Conservation (phyloP, 2,888 invertebrate species). For the Eupithecia centaureata region DNA sequence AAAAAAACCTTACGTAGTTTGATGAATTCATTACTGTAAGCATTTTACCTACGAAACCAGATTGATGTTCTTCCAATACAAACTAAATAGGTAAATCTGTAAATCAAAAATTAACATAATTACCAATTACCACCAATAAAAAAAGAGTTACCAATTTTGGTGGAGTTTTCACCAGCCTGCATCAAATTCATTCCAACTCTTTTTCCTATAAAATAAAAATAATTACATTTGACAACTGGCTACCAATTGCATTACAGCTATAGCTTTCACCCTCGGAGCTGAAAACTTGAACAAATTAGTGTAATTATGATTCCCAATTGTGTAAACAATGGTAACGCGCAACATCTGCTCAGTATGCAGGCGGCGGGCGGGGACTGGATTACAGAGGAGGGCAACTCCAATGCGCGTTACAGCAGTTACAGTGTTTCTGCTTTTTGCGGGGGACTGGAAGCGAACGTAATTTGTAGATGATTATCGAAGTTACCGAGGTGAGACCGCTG, state of each 20-base stretch:
- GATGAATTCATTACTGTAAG: no score
- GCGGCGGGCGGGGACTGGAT: slow-evolving; percentile 69
- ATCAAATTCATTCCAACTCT: background rate
- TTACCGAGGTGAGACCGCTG: no score
- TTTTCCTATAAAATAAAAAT: background rate
- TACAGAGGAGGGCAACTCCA: slow-evolving; percentile 74
- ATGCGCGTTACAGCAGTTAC: slow-evolving; percentile 73
- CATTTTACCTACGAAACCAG: no score
- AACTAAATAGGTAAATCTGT: no score
- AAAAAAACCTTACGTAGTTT: no score
- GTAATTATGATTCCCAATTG: slow-evolving; percentile 68
- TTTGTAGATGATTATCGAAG: background rate
- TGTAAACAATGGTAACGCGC: slow-evolving; percentile 72
- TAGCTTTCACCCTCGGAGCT: slow-evolving; percentile 24
- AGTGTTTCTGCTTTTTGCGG: slow-evolving; percentile 67
- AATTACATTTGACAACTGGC: background rate
- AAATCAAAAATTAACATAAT: no score
- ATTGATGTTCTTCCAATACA: no score
- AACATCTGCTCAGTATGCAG: slow-evolving; percentile 76
- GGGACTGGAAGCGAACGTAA: slow-evolving; percentile 19
- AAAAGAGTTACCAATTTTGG: no score
- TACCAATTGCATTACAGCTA: background rate
- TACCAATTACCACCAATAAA: no score
- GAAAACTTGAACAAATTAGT: slow-evolving; percentile 34
- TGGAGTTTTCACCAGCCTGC: no score